Evolutionary conservation across 1,140 invertebrate genomes (phyloP).

Genomic region (Eueides isabella): DNA sequence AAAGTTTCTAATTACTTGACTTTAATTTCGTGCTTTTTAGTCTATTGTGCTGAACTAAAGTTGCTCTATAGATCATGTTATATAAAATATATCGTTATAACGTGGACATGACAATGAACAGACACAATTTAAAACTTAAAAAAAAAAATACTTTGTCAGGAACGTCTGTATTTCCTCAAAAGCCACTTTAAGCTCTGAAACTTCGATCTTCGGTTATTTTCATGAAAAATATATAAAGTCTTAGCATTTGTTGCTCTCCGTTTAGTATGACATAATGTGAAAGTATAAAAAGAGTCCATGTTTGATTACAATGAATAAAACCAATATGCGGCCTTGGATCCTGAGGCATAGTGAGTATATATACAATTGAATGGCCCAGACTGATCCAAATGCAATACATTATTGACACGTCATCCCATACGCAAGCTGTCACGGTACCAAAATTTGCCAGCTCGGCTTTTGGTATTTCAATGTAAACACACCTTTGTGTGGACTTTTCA

Average conservation of each 20-base stretch:
- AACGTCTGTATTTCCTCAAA: too few species aligned
- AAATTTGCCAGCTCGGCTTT: not conserved
- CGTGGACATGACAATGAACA: too few species aligned
- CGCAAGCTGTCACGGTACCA: not conserved
- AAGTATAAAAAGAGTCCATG: too few species aligned
- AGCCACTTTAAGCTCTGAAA: too few species aligned
- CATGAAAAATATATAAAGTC: too few species aligned
- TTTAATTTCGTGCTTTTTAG: not conserved
- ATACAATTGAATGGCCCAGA: not conserved
- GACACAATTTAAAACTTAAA: too few species aligned
- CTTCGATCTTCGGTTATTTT: too few species aligned
- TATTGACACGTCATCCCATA: not conserved
- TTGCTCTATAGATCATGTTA: not conserved
- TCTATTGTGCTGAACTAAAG: not conserved
- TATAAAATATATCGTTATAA: not conserved
- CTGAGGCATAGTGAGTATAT: too few species aligned
- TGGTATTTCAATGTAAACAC: conserved; percentile 1
- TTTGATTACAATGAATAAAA: not conserved
- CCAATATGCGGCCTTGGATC: not conserved
- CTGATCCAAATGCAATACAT: not conserved
- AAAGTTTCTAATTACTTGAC: conserved; percentile 6
- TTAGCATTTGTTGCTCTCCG: too few species aligned
- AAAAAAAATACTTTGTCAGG: too few species aligned
- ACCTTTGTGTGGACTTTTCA: not conserved
- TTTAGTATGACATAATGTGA: too few species aligned